phyloP scores from a whole-genome alignment of 1,140 invertebrate species.

The Marisa cornuarietis region DNA sequence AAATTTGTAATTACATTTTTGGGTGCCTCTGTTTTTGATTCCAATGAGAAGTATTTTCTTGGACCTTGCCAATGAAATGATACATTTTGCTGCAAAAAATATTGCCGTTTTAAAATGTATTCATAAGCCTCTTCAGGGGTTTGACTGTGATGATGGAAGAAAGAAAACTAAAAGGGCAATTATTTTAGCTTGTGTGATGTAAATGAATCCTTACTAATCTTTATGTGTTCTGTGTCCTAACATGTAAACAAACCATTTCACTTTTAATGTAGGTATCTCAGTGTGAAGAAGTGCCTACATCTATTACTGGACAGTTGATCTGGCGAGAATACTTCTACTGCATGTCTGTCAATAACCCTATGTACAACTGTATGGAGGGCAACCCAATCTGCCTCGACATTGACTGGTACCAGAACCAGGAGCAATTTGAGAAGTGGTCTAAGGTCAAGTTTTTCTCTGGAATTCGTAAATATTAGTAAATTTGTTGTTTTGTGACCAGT shows the following conservation, averaged over 20 bases:
- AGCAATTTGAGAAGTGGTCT: slow-evolving; percentile 86
- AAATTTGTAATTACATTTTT: not conserved
- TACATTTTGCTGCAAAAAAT: too few relatives aligned
- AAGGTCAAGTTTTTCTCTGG: slow-evolving; percentile 69
- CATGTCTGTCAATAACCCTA: slow-evolving; percentile 85
- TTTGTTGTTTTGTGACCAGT: not conserved
- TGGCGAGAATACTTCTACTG: slow-evolving; percentile 95
- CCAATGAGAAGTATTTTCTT: not conserved
- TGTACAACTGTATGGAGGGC: slow-evolving; percentile 86
- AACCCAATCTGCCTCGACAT: slow-evolving; percentile 94
- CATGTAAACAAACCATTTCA: too few relatives aligned
- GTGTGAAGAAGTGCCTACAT: slow-evolving; percentile 73
- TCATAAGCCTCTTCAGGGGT: too few relatives aligned
- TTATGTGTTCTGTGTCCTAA: too few relatives aligned
- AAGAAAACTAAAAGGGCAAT: too few relatives aligned
- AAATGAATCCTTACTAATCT: too few relatives aligned
- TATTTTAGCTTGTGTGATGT: too few relatives aligned
- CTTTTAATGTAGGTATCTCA: slow-evolving; percentile 1
- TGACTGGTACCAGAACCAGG: slow-evolving; percentile 86
- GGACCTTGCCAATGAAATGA: too few relatives aligned
- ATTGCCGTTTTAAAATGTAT: too few relatives aligned
- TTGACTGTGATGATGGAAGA: too few relatives aligned
- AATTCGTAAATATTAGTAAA: not conserved
- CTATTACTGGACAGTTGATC: slow-evolving; percentile 85
- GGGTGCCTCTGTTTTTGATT: not conserved